Evolutionary conservation across 2,113 vertebrate species (phyloP), one percentile per base, ranked within the genome.

Genomic region (Miniopterus natalensis): DNA sequence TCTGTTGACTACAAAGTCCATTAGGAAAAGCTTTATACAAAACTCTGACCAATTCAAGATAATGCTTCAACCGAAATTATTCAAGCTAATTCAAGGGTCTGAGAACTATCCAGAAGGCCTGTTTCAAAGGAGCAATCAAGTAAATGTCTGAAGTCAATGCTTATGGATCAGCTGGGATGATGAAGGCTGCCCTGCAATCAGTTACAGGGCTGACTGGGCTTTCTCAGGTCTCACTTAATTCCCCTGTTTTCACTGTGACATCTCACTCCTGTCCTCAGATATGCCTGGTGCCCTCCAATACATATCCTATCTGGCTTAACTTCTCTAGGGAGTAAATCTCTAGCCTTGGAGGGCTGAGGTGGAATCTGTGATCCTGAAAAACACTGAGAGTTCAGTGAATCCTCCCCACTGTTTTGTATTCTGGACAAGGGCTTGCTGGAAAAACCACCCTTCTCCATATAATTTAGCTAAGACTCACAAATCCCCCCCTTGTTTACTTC

Each of bases 121-220:
- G 1, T 66, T 93, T 84, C 21, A 74, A 79, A 74, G 61, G 66
- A 90, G 74, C 8, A 89, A 31, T 83, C 63, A 90, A 94, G n/a
- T 53, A 21, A 74, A 53, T 65, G 7, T 63, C 31, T 20, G 0
- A 20, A 88, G 25, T 92, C 40, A 47, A 88, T 81, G 4, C 31
- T 81, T 40, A 81, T 20, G 1, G 18, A 81, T 68, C 36, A 80
- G 11, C 15, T 73, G 12, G 17, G 45, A 23, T 92, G 66, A 92
- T 81, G 45, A 92, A 94, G 13, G 31, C 23, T 87, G 27, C 17
- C 36, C 61, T 57, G 29, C 17, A 55, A 45, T 78, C 31, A 85
- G 42, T 66, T 75, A 84, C 21, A 40, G 23, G 45, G 79, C 42
- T 83, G 70, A 78, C 0, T 63, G 68, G 20, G 17, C 63, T 92